Evolutionary conservation across 2,888 invertebrate genomes (phyloP).

Genomic region (Microplitis deprimator): DNA sequence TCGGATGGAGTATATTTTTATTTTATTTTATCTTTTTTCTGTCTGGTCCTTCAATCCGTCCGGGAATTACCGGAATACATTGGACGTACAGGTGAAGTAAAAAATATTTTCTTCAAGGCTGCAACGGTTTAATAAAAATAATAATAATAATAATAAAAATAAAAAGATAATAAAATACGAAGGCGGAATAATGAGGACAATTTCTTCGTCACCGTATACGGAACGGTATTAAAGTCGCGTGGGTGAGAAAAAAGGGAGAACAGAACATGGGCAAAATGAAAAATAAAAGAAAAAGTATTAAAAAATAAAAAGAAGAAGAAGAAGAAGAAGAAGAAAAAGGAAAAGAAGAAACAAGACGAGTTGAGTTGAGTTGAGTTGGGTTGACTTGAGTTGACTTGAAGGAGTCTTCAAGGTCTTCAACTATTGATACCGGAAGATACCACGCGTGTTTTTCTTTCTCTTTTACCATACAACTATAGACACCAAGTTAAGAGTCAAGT

Average conservation of each 20-base stretch:
- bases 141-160: constrained; percentile 9
- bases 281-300: background rate
- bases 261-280: background rate
- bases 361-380: background rate
- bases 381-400: constrained; percentile 6
- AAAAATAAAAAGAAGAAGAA: background rate
- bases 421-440: constrained; percentile 34
- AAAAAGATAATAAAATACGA: constrained; percentile 16
- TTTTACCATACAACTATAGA: background rate
- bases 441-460: constrained; percentile 29
- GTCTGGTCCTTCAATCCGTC: constrained; percentile 12
- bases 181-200: constrained; percentile 40
- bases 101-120: constrained; percentile 24
- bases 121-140: constrained; percentile 29
- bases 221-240: constrained; percentile 26
- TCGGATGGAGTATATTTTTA: constrained; percentile 22
- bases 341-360: background rate
- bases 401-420: constrained; percentile 33
- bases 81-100: constrained; percentile 18
- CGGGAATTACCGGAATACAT: constrained; percentile 30
- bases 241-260: constrained; percentile 21
- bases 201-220: constrained; percentile 32
- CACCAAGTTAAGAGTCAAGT: constrained; percentile 14
- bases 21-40: background rate
- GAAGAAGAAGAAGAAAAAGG: constrained; percentile 6